phyloP scores from a whole-genome alignment of 2,888 invertebrate genomes.

The Fragum sueziense region DNA sequence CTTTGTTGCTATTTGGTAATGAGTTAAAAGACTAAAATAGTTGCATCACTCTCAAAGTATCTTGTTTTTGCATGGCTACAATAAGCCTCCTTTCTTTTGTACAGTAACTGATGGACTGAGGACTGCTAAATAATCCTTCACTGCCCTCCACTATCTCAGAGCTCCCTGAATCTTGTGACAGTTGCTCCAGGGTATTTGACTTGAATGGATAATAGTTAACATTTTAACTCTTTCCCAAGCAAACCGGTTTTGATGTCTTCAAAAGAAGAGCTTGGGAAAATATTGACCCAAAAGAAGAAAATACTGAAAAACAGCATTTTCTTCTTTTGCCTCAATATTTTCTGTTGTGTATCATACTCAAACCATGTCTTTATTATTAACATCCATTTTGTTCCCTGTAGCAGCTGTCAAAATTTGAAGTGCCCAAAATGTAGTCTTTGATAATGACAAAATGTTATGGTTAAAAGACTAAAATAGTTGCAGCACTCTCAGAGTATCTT shows the following conservation, averaged over 20 bases:
- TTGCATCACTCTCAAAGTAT: constrained; percentile 50
- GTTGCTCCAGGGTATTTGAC: constrained; percentile 42
- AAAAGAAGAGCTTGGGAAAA: too few species aligned
- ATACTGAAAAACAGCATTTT: too few species aligned
- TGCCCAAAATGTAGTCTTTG: too few species aligned
- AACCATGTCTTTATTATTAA: too few species aligned
- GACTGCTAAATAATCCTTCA: constrained; percentile 40
- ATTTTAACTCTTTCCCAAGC: too few species aligned
- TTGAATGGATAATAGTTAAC: constrained; percentile 50
- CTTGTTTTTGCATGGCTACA: constrained; percentile 55
- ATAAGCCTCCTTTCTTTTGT: constrained; percentile 35
- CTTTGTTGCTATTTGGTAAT: not conserved
- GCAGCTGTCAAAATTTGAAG: too few species aligned
- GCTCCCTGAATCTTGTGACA: constrained; percentile 30
- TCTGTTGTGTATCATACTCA: too few species aligned
- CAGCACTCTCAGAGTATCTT: constrained; percentile 49
- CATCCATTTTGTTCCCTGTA: too few species aligned
- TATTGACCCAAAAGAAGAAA: too few species aligned
- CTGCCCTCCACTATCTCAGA: constrained; percentile 32
- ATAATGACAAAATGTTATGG: not conserved
- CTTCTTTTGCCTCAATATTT: too few species aligned
- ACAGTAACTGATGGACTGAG: constrained; percentile 52
- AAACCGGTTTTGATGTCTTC: too few species aligned
- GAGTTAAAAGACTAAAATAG: constrained; percentile 16
- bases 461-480: constrained; percentile 30